Evolutionary conservation across 92 coral and sea anemone genomes (phyloP).

Genomic region (Diadumene lineata): DNA sequence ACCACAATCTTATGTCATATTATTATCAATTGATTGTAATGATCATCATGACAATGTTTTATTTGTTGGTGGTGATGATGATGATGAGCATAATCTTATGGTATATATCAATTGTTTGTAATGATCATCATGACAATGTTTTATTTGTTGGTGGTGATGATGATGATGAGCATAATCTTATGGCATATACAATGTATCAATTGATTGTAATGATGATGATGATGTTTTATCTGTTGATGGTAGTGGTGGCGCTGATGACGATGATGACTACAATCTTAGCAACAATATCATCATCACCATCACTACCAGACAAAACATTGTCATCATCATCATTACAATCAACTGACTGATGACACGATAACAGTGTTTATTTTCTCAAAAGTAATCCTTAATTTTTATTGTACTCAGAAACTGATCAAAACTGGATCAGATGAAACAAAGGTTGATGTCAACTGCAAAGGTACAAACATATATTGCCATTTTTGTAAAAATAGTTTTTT

Average conservation of each 20-base stretch:
- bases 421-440: conserved; percentile 38
- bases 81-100: neutral
- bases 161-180: too few relatives aligned
- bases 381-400: neutral
- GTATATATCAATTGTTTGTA: neutral
- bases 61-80: neutral
- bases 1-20: neutral
- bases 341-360: too few relatives aligned
- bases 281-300: too few relatives aligned
- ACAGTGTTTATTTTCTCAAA: too few relatives aligned
- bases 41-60: neutral
- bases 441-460: conserved; percentile 77
- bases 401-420: conserved; percentile 40
- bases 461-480: conserved; percentile 17
- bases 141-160: neutral
- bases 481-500: too few relatives aligned
- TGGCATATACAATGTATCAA: too few relatives aligned
- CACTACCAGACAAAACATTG: too few relatives aligned
- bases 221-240: neutral
- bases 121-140: neutral
- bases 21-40: neutral
- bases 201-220: neutral
- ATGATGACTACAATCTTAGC: neutral
- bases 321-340: too few relatives aligned
- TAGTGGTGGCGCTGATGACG: neutral